phyloP scores from a whole-genome alignment of 2,888 invertebrate species.

The Scaptomyza tumidula region DNA sequence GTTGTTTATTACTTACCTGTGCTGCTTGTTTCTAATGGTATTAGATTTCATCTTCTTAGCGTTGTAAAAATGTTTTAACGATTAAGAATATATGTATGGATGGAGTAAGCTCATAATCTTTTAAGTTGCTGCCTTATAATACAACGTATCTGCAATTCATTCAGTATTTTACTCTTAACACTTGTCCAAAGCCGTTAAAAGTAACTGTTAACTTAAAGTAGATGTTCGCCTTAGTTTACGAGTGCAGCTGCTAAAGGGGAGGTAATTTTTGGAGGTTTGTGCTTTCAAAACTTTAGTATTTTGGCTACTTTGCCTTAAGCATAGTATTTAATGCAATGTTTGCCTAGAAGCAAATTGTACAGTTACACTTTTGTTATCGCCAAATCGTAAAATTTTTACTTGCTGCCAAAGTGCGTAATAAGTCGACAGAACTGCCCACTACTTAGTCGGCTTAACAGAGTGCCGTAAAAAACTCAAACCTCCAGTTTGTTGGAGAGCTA shows the following conservation, averaged over 20 bases:
- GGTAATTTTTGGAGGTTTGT: neutral
- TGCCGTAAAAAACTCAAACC: slow-evolving; percentile 15
- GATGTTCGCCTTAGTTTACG: slow-evolving; percentile 19
- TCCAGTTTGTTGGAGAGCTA: slow-evolving; percentile 20
- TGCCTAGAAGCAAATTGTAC: slow-evolving; percentile 35
- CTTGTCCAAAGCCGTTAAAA: slow-evolving; percentile 20
- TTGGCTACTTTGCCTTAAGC: slow-evolving; percentile 21
- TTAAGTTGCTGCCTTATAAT: slow-evolving; percentile 3
- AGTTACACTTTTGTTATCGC: slow-evolving; percentile 47
- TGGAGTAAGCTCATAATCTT: neutral
- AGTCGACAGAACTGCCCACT: slow-evolving; percentile 39
- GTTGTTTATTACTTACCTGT: neutral
- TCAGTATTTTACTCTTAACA: neutral
- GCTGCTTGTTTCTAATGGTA: neutral
- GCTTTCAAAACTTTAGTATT: slow-evolving; percentile 9
- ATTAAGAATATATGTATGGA: neutral
- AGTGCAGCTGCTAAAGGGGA: slow-evolving; percentile 6
- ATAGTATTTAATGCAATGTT: slow-evolving; percentile 42
- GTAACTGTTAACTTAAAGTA: slow-evolving; percentile 23
- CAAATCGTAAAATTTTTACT: slow-evolving; percentile 63
- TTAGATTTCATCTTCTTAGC: slow-evolving; percentile 1
- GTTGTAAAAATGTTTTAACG: slow-evolving; percentile 1
- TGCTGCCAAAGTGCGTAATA: slow-evolving; percentile 35
- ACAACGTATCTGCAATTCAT: slow-evolving; percentile 18
- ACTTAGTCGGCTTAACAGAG: slow-evolving; percentile 35